These are phyloP conservation scores for Tupiocoris notatus DNA, from an alignment of 2,888 invertebrate species.

Conservation along the genomic window DNA sequence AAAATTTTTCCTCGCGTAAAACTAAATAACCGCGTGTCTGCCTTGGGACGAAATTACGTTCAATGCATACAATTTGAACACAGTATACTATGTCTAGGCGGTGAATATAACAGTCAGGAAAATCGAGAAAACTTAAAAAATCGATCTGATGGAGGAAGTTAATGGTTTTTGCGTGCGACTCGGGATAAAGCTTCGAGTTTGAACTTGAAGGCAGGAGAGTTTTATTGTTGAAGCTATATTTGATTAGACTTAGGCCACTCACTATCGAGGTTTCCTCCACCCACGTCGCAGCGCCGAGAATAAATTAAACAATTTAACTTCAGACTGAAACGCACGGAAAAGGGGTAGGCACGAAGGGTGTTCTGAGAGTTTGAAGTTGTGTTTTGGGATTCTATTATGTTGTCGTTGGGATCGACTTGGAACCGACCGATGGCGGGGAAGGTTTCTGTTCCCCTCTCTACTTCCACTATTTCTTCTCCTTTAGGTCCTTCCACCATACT, in stretches of 20 bases:
- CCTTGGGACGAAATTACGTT: too few species aligned
- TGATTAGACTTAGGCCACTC: slow-evolving; percentile 42
- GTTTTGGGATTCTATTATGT: slow-evolving; percentile 49
- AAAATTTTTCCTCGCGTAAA: too few species aligned
- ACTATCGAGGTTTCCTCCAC: slow-evolving; percentile 39
- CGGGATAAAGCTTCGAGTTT: background rate
- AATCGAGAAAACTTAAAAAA: too few species aligned
- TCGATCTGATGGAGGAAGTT: background rate
- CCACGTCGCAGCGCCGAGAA: slow-evolving; percentile 36
- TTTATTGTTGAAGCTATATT: slow-evolving; percentile 44
- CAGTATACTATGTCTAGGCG: too few species aligned
- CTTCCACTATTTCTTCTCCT: too few species aligned
- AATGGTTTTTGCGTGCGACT: background rate
- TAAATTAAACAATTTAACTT: slow-evolving; percentile 49
- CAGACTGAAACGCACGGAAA: background rate
- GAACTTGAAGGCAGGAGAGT: background rate
- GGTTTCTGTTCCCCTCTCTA: background rate
- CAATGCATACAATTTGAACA: too few species aligned
- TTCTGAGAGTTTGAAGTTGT: slow-evolving; percentile 47
- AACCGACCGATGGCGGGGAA: background rate
- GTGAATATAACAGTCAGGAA: too few species aligned
- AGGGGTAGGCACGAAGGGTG: slow-evolving; percentile 17
- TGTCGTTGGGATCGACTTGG: slow-evolving; percentile 49
- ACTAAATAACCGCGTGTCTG: too few species aligned
- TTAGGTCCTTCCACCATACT: too few species aligned